phyloP scores from a whole-genome alignment of 92 coral and sea anemone species.

The Blastomussa wellsi region DNA sequence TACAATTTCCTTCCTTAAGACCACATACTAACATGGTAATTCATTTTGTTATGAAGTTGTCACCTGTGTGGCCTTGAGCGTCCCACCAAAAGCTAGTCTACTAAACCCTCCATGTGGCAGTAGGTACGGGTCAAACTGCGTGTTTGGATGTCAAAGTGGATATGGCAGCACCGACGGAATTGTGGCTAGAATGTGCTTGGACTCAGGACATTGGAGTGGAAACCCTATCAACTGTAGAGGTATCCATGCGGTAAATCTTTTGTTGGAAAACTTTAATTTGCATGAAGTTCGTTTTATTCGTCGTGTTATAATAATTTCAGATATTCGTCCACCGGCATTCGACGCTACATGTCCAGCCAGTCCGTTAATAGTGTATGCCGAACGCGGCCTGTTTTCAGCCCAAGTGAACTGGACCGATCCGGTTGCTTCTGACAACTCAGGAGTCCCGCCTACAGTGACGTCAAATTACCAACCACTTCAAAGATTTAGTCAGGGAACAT shows the following conservation, averaged over 20 bases:
- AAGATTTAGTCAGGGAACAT: not conserved
- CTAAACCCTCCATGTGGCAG: not conserved
- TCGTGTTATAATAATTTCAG: not conserved
- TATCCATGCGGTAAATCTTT: too few relatives aligned
- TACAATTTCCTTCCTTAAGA: not conserved
- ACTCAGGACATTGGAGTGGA: too few relatives aligned
- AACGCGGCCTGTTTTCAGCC: not conserved
- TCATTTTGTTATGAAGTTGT: not conserved
- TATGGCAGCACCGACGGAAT: slow-evolving; percentile 11
- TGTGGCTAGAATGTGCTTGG: not conserved
- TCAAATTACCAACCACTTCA: not conserved
- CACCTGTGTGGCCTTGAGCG: not conserved
- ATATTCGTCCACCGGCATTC: not conserved
- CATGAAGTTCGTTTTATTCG: too few relatives aligned
- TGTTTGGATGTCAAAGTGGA: slow-evolving; percentile 21
- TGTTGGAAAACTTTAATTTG: too few relatives aligned
- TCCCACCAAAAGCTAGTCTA: not conserved
- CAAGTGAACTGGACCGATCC: too few relatives aligned
- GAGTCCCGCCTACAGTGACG: not conserved
- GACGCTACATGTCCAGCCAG: not conserved
- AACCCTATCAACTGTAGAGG: too few relatives aligned
- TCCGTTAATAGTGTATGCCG: not conserved
- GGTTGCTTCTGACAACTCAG: not conserved
- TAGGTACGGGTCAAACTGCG: slow-evolving; percentile 7
- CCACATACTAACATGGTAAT: too few relatives aligned